Percentiles rank a stretch among this genome's conserved stretches.
Conservation (phyloP, 2,113 vertebrate genomes). For the Istiophorus platypterus region DNA sequence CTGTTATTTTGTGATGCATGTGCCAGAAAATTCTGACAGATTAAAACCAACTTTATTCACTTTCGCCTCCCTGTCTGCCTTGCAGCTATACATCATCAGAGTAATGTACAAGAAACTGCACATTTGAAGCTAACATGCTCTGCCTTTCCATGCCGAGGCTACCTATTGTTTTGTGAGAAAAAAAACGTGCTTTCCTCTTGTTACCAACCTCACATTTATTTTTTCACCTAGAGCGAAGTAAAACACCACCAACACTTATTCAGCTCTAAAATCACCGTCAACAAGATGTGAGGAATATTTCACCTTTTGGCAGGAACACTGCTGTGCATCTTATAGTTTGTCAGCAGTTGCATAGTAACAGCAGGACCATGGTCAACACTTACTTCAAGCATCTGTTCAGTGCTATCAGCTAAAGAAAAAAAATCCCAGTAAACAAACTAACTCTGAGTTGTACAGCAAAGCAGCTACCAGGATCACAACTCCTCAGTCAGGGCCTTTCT, state of each 20-base stretch:
- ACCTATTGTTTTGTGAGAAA: not conserved
- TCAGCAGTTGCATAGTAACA: constrained; percentile 43
- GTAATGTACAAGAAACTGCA: not conserved
- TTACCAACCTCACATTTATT: not conserved
- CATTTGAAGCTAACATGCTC: not conserved
- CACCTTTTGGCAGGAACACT: constrained; percentile 21
- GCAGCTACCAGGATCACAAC: constrained; percentile 32
- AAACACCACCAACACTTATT: constrained; percentile 2
- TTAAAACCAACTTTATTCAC: not conserved
- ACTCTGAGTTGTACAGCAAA: not conserved
- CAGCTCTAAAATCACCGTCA: constrained; percentile 19
- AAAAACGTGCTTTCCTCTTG: not conserved
- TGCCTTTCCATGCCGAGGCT: not conserved
- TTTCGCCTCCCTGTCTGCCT: not conserved
- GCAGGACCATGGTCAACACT: not conserved
- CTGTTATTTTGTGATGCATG: constrained; percentile 19
- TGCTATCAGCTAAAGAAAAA: constrained; percentile 28
- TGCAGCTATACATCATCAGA: not conserved
- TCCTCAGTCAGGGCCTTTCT: constrained; percentile 1
- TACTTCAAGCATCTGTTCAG: constrained; percentile 42
- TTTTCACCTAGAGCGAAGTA: not conserved
- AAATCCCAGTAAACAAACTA: constrained; percentile 31
- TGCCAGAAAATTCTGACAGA: constrained; percentile 25
- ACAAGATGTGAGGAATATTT: constrained; percentile 28
- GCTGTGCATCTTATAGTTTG: constrained; percentile 44